Percentiles rank a stretch among this genome's conserved stretches.
phyloP scores from a whole-genome alignment of 2,888 invertebrate genomes.

The Anorthoa munda region DNA sequence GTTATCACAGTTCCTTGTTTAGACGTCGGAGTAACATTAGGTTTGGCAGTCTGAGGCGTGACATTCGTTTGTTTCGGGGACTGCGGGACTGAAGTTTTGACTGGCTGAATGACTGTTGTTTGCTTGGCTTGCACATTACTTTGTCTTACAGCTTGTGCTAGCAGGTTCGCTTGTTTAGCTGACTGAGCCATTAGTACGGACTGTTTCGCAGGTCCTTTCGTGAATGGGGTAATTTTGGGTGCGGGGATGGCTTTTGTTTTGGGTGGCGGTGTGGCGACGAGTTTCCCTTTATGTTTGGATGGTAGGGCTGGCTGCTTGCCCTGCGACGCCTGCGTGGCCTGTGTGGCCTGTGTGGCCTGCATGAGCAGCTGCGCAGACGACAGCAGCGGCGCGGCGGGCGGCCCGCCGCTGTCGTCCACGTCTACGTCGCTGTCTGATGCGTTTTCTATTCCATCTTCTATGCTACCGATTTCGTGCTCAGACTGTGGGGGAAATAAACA shows the following conservation, averaged over 20 bases:
- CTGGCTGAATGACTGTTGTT: constrained; percentile 45
- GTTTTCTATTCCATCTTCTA: constrained; percentile 79
- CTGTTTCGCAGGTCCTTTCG: constrained; percentile 65
- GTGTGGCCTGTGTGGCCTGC: constrained; percentile 84
- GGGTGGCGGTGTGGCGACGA: constrained; percentile 70
- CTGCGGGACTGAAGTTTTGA: constrained; percentile 60
- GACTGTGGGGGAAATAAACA: constrained; percentile 63
- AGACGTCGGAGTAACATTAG: constrained; percentile 41
- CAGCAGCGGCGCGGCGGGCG: constrained; percentile 73
- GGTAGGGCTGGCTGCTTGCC: constrained; percentile 72
- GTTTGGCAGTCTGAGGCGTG: constrained; percentile 54
- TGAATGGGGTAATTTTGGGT: constrained; percentile 61
- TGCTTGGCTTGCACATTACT: constrained; percentile 68
- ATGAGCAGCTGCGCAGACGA: constrained; percentile 86
- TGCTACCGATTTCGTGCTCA: constrained; percentile 78
- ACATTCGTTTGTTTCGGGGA: constrained; percentile 62
- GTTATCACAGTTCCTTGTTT: constrained; percentile 58
- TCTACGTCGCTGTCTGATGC: constrained; percentile 88
- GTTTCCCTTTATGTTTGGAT: constrained; percentile 73
- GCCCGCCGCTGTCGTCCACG: constrained; percentile 80
- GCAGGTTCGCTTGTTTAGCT: constrained; percentile 77
- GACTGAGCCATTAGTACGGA: constrained; percentile 77
- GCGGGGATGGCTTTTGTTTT: constrained; percentile 69
- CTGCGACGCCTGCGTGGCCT: constrained; percentile 75
- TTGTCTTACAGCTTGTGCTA: constrained; percentile 76